Evolutionary conservation across 2,797 vertebrate species (phyloP), one percentile per base, ranked within the genome.

Genomic region (Schizopygopsis malacanthus): DNA sequence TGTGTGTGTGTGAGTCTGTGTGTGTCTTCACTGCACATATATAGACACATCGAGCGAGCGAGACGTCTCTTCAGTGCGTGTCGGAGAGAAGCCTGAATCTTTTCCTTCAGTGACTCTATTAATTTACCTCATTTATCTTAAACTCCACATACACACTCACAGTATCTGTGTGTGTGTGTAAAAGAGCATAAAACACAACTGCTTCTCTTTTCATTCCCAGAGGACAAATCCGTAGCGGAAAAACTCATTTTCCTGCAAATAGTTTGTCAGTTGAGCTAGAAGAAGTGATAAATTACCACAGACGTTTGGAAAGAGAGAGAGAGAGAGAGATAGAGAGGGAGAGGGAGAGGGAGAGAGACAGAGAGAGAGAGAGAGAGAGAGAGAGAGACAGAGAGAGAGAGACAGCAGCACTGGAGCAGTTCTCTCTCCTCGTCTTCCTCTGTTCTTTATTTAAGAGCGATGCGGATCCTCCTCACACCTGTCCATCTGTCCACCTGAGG

Each of bases 101-200:
- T 95, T 96, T 95, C 95, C 96, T 96, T 96, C 96, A 96, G 94
- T 96, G 95, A 97, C 95, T 96, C 96, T 96, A 96, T 96, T 97
- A 97, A 97, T 97, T 97, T 97, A 96, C 94, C 97, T 97, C 96
- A 97, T 97, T 97, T 97, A 97, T 97, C 97, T 97, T 97, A 96
- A 96, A 94, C 94, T 94, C 92, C 88, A 92, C 91, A 91, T 93
- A 81, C 95, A 94, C 92, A 91, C 81, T 89, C 87, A 88, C 82
- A 82, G 84, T 86, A 63, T 83, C 77, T 81, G 87, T 86, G 79
- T 84, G 79, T 89, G 91, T 86, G 90, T 84, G 89, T 83, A 91
- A 87, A 91, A 90, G 89, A 90, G 93, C 93, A 94, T 94, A 95
- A 95, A 94, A 95, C 94, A 95, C 94, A 95, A 95, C 95, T 94